These are phyloP conservation scores for Mormyrus proboscirostris DNA, from an alignment of 2,797 vertebrate genomes.

Conservation along the genomic window DNA sequence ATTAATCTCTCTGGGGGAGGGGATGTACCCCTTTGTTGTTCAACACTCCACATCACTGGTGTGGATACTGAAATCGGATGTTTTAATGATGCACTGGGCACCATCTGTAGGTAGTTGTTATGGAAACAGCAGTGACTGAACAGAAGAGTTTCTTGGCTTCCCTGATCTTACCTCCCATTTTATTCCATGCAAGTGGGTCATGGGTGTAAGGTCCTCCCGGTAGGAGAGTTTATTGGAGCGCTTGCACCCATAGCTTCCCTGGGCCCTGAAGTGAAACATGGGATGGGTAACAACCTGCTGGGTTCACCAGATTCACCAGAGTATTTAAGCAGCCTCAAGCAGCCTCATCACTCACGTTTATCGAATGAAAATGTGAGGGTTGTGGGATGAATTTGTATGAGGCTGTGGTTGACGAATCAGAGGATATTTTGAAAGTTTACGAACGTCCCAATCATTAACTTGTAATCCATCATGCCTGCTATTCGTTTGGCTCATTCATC, in stretches of 20 bases:
- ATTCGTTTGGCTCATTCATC: neutral
- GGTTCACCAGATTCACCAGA: neutral
- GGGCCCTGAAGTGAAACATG: neutral
- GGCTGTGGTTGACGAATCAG: neutral
- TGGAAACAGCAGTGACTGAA: conserved; percentile 60
- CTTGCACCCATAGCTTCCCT: neutral
- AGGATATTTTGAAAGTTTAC: neutral
- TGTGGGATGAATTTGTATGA: neutral
- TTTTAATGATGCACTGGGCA: conserved; percentile 52
- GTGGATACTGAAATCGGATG: conserved; percentile 56
- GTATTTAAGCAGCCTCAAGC: neutral
- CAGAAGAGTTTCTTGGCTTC: conserved; percentile 17
- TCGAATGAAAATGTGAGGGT: neutral
- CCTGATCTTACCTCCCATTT: conserved; percentile 18
- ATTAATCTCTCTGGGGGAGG: conserved; percentile 10
- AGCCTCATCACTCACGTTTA: neutral
- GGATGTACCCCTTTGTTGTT: conserved; percentile 17
- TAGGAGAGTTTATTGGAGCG: neutral
- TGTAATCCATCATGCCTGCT: neutral
- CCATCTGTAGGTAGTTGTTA: conserved; percentile 62
- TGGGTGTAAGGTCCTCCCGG: neutral
- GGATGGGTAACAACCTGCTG: neutral
- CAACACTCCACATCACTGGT: conserved; percentile 51
- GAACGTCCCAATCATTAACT: neutral
- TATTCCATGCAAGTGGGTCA: neutral